Evolutionary conservation across 2,797 vertebrate species (phyloP).

Genomic region (Etheostoma perlongum): DNA sequence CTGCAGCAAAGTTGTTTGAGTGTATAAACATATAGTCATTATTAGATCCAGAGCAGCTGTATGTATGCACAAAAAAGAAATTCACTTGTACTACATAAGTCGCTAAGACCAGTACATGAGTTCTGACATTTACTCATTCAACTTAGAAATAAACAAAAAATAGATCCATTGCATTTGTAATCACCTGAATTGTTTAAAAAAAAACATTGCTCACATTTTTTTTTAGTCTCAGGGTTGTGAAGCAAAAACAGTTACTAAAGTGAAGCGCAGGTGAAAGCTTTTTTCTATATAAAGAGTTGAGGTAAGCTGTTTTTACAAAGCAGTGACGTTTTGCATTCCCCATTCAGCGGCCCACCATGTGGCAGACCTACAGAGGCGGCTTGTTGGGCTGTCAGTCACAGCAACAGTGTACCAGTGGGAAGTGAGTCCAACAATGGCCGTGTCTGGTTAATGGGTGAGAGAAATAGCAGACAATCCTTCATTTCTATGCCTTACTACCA

Average conservation of each 20-base stretch:
- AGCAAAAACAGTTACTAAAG: conserved; percentile 53
- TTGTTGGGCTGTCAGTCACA: conserved; percentile 83
- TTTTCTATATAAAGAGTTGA: conserved; percentile 66
- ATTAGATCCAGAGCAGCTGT: conserved; percentile 20
- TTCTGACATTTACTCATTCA: conserved; percentile 64
- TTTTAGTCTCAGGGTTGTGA: conserved; percentile 33
- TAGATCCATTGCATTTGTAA: conserved; percentile 39
- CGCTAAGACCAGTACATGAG: conserved; percentile 41
- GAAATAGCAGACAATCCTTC: conserved; percentile 77
- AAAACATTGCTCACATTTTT: conserved; percentile 34
- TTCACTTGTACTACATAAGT: conserved; percentile 13
- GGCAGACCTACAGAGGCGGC: conserved; percentile 78
- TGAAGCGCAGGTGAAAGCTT: conserved; percentile 70
- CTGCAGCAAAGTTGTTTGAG: conserved; percentile 7
- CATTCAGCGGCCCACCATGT: conserved; percentile 83
- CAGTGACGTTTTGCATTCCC: conserved; percentile 67
- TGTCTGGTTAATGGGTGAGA: conserved; percentile 84
- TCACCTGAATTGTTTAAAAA: conserved; percentile 40
- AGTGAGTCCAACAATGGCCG: conserved; percentile 76
- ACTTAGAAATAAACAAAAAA: conserved; percentile 38
- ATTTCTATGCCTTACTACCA: conserved; percentile 72
- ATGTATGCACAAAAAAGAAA: neutral
- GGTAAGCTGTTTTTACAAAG: conserved; percentile 77
- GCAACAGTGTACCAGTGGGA: conserved; percentile 81
- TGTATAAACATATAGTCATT: conserved; percentile 28